Percentiles rank a stretch among this genome's conserved stretches.
Conservation (phyloP, 1,140 invertebrate genomes). For the Pinna nobilis region DNA sequence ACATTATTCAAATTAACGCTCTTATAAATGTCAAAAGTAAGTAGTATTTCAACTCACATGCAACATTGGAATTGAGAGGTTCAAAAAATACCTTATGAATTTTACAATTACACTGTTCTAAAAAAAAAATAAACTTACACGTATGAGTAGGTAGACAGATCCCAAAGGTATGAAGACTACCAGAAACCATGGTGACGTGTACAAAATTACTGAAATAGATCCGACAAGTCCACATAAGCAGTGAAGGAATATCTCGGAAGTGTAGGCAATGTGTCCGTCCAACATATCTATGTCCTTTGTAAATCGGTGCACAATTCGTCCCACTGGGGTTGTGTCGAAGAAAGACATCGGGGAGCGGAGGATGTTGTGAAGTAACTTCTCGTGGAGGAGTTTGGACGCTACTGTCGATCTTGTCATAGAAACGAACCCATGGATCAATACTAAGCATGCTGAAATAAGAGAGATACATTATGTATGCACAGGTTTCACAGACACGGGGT, state of each 20-base stretch:
- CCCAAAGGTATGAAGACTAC: constrained; percentile 75
- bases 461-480: not conserved
- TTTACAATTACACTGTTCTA: too few species aligned
- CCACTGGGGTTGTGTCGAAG: constrained; percentile 80
- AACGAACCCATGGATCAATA: constrained; percentile 15
- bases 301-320: constrained; percentile 79
- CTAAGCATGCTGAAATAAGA: not conserved
- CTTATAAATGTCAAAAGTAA: too few species aligned
- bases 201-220: constrained; percentile 31
- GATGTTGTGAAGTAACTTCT: constrained; percentile 81
- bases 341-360: constrained; percentile 76
- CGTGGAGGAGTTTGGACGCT: constrained; percentile 85
- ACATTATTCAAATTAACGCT: too few species aligned
- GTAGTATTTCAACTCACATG: too few species aligned
- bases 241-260: constrained; percentile 51
- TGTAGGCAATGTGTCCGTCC: constrained; percentile 59
- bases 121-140: not conserved
- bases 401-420: constrained; percentile 61
- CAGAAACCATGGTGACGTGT: constrained; percentile 47
- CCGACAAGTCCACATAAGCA: constrained; percentile 19
- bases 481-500: not conserved
- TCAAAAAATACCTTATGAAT: too few species aligned
- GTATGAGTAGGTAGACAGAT: constrained; percentile 75
- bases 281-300: constrained; percentile 75
- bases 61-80: too few species aligned